These are phyloP conservation scores for Gymnosoma rotundatum DNA, from an alignment of 2,888 invertebrate species.

Conservation along the genomic window DNA sequence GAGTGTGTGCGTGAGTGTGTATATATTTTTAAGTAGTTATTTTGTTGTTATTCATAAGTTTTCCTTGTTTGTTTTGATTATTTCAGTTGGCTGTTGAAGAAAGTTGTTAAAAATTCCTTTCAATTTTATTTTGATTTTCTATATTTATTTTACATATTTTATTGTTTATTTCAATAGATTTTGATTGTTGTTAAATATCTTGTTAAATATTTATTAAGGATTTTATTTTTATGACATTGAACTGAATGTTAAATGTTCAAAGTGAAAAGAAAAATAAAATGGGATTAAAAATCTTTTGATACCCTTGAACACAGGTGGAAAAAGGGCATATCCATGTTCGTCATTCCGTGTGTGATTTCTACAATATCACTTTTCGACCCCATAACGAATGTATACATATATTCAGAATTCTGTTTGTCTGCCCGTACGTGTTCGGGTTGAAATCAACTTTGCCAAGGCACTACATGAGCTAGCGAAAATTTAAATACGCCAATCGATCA, in stretches of 20 bases:
- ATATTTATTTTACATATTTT: conserved; percentile 1
- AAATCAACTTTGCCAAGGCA: too few relatives aligned
- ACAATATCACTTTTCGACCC: too few relatives aligned
- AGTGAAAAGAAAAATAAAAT: too few relatives aligned
- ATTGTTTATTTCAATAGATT: conserved; percentile 35
- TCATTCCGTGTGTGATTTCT: too few relatives aligned
- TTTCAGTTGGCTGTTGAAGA: conserved; percentile 9
- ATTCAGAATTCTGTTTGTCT: too few relatives aligned
- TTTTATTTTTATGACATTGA: conserved; percentile 28
- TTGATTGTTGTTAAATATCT: conserved; percentile 58
- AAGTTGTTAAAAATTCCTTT: conserved; percentile 21
- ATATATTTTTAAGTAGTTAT: conserved; percentile 7
- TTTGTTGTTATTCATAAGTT: conserved; percentile 42
- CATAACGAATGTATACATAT: too few relatives aligned
- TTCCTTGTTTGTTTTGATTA: conserved; percentile 57
- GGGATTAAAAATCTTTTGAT: too few relatives aligned
- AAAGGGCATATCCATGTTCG: too few relatives aligned
- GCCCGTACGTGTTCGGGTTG: too few relatives aligned
- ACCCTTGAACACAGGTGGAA: too few relatives aligned
- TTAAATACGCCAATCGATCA: too few relatives aligned
- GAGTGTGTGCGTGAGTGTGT: conserved; percentile 2
- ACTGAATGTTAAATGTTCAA: neutral
- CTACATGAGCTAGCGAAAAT: too few relatives aligned
- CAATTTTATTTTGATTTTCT: neutral
- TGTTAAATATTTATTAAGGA: conserved; percentile 40